Percentiles rank a stretch among this genome's conserved stretches.
phyloP scores from a whole-genome alignment of 2,797 vertebrate genomes.

The Microchirus variegatus region DNA sequence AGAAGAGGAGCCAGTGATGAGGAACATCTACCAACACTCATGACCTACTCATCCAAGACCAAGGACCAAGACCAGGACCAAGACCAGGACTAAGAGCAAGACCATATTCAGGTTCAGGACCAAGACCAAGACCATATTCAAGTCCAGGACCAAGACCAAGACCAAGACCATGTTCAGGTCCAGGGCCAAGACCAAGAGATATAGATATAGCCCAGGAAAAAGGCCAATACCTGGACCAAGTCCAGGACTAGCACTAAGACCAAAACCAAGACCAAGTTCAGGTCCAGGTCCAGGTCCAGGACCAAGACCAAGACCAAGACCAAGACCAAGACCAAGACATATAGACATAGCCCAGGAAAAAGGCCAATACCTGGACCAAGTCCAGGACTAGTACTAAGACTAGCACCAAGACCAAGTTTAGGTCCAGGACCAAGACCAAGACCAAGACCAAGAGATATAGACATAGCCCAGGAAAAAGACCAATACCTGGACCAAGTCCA shows the following conservation, averaged over 20 bases:
- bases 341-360: too few species aligned
- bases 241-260: not conserved
- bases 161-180: too few species aligned
- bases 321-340: not conserved
- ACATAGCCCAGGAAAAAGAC: not conserved
- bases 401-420: too few species aligned
- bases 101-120: not conserved
- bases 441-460: not conserved
- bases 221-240: not conserved
- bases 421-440: not conserved
- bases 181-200: not conserved
- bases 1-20: slow-evolving; percentile 5
- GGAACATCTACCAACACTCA: slow-evolving; percentile 66
- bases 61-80: not conserved
- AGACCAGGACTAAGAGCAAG: not conserved
- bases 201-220: too few species aligned
- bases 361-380: not conserved
- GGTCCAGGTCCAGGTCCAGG: not conserved
- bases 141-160: not conserved
- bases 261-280: too few species aligned
- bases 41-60: slow-evolving; percentile 21
- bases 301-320: too few species aligned
- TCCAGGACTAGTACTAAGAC: not conserved
- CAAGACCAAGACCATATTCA: too few species aligned
- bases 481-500: too few species aligned